Conservation (phyloP, 1,140 invertebrate genomes). For the Probaryconus sp. region DNA sequence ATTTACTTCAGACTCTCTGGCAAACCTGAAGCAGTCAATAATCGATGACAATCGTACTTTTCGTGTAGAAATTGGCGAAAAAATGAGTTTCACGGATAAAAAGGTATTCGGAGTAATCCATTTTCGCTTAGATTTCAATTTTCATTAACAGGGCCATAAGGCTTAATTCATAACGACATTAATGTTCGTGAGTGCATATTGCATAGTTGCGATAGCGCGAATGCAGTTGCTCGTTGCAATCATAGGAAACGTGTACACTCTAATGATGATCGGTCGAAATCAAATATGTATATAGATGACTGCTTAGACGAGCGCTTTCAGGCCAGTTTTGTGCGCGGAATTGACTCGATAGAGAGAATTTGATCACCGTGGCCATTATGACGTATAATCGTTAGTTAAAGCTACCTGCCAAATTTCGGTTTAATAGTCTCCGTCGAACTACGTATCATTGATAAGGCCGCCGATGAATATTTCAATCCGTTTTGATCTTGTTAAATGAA, state of each 20-base stretch:
- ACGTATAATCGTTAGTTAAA: constrained; percentile 53
- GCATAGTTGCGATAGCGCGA: constrained; percentile 38
- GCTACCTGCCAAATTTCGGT: constrained; percentile 29
- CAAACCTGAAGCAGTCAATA: no score
- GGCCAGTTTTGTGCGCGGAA: constrained; percentile 37
- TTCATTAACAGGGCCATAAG: constrained; percentile 41
- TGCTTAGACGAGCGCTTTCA: constrained; percentile 43
- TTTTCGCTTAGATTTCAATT: constrained; percentile 27
- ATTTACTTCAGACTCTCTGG: no score
- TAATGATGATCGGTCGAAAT: constrained; percentile 56
- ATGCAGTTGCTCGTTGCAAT: constrained; percentile 34
- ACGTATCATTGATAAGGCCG: constrained; percentile 23
- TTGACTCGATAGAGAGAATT: constrained; percentile 37
- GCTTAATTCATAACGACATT: constrained; percentile 51
- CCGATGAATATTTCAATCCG: constrained; percentile 25
- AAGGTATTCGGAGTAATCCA: not conserved
- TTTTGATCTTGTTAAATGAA: not conserved
- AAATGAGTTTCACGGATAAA: constrained; percentile 20
- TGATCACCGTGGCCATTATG: constrained; percentile 42
- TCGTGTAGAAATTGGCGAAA: no score
- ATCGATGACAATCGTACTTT: no score
- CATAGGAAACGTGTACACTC: constrained; percentile 29
- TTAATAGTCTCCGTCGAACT: constrained; percentile 40
- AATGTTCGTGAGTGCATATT: constrained; percentile 34
- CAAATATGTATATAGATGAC: constrained; percentile 49